Base-by-base conservation (phyloP, 1,140 invertebrate genomes). In the Pseudomyrmex sp. region DNA sequence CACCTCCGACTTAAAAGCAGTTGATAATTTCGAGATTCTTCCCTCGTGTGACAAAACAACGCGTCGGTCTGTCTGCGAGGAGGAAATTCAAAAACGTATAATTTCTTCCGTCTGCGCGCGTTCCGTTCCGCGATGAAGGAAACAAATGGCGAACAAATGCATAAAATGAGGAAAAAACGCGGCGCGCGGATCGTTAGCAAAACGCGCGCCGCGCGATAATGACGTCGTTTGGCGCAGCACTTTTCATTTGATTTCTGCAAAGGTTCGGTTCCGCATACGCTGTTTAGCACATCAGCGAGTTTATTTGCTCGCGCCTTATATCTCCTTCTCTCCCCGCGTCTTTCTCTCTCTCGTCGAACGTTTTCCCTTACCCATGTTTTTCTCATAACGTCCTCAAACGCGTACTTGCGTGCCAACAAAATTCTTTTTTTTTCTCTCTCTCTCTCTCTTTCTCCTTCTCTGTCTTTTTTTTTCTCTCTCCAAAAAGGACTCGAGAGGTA, bases 401-500 rank as follows among this genome's bases (percentile, higher is more conserved):
- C 74, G 74, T 58, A 65, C 63, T 83, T 20, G 15, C 75, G 20
- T 35, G n/a, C 61, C 13, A 70, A 48, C 85, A 46, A 86, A 85
- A 83, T 88, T 76, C 82, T 77, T 83, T 70, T 18, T 79, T 72
- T 82, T 20, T 59, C n/a, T 54, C 13, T 54, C 58, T 58, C 66
- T 75, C 35, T 52, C 26, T 35, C n/a, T 62, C 23, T 61, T 12
- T 56, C 63, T 20, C 4, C 84, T 23, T 50, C 56, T 85, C 23
- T 46, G 35, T 35, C 23, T 66, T 56, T 48, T 52, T 63, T 66
- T 82, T 54, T 44, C 26, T 56, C 44, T 46, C n/a, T 56, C 44
- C 82, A 12, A 79, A 90, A 91, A 90, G 82, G 68, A 83, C 90
- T 85, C 76, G 84, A 86, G 72, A 91, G 85, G 75, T 84, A 86